Evolutionary conservation across 2,888 invertebrate genomes (phyloP).

Genomic region (Apodemia duryi): DNA sequence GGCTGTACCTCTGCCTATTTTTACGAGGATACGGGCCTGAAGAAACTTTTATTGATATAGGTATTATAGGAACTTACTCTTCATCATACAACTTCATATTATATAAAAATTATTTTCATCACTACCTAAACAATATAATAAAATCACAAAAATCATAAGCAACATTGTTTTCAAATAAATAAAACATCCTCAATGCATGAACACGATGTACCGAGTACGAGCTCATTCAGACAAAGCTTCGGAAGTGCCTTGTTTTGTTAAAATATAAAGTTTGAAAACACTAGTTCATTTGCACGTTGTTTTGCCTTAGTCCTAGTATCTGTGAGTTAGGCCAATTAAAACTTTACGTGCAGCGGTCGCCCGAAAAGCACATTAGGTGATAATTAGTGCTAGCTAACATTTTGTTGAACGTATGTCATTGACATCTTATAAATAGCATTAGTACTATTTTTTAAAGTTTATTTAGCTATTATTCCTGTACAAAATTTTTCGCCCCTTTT

Average conservation of each 20-base stretch:
- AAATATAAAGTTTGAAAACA: neutral
- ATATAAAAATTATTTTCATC: no score
- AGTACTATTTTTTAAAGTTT: no score
- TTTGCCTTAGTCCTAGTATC: conserved; percentile 21
- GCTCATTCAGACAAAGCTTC: neutral
- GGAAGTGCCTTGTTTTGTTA: neutral
- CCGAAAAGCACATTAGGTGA: neutral
- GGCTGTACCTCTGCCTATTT: no score
- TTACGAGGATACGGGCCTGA: no score
- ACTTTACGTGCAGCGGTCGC: conserved; percentile 22
- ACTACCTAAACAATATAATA: no score
- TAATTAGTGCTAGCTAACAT: neutral
- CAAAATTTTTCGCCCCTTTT: neutral
- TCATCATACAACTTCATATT: no score
- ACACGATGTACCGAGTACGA: no score
- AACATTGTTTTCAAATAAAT: no score
- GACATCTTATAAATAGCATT: neutral
- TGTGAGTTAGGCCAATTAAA: conserved; percentile 31
- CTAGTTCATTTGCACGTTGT: conserved; percentile 21
- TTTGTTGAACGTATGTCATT: neutral
- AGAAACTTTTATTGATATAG: no score
- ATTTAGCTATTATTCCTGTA: neutral
- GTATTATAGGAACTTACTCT: no score
- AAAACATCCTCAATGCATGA: no score
- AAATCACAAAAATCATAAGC: no score